phyloP scores from a whole-genome alignment of 1,140 invertebrate species.

The Tetragnatha versicolor region DNA sequence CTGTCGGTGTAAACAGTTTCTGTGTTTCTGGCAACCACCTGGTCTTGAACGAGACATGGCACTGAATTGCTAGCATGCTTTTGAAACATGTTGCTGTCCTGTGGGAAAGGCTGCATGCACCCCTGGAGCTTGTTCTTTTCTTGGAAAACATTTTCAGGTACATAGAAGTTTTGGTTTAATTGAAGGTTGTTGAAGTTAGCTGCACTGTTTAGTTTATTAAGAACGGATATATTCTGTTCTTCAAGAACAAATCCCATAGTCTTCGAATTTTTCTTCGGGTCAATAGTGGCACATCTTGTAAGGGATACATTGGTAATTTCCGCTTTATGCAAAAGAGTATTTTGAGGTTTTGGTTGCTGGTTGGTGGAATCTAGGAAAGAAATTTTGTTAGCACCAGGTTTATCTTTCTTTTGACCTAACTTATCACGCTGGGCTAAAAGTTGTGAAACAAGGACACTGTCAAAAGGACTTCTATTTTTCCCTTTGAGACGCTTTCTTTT shows the following conservation, averaged over 20 bases:
- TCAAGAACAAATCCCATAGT: constrained; percentile 40
- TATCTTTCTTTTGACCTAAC: constrained; percentile 45
- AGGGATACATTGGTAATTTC: background rate
- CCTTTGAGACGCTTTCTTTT: constrained; percentile 54
- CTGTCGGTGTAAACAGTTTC: constrained; percentile 46
- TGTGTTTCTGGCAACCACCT: background rate
- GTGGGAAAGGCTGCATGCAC: constrained; percentile 30
- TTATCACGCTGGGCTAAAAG: constrained; percentile 58
- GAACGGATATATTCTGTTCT: constrained; percentile 43
- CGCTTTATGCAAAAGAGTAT: background rate
- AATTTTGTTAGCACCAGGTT: constrained; percentile 22
- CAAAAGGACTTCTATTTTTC: constrained; percentile 57
- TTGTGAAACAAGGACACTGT: constrained; percentile 59
- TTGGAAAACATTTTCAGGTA: constrained; percentile 51
- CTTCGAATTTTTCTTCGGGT: constrained; percentile 28
- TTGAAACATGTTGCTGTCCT: constrained; percentile 44
- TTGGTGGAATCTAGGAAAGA: background rate
- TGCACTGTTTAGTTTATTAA: constrained; percentile 42
- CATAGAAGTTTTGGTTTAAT: constrained; percentile 40
- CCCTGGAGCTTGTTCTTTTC: constrained; percentile 45
- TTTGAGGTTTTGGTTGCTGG: constrained; percentile 32
- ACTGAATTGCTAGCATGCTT: constrained; percentile 32
- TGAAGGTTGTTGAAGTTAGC: constrained; percentile 21
- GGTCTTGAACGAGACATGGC: constrained; percentile 33
- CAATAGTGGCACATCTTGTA: background rate